phyloP scores from a whole-genome alignment of 2,113 vertebrate genomes.

The Tringa solitaria region DNA sequence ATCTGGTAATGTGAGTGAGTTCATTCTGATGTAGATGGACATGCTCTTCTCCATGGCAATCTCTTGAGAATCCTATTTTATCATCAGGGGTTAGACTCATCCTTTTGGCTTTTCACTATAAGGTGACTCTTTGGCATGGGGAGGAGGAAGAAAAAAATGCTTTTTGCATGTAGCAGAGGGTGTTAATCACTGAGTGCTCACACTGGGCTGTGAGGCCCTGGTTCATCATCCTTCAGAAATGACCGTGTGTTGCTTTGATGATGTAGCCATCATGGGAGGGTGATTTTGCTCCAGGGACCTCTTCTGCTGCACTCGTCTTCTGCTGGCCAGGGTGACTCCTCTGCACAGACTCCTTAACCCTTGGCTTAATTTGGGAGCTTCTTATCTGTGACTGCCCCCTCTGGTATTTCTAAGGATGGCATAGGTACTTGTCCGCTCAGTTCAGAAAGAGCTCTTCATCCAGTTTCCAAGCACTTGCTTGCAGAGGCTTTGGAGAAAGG shows the following conservation, averaged over 20 bases:
- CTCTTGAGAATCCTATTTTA: background rate
- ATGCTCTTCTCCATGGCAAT: background rate
- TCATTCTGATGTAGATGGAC: background rate
- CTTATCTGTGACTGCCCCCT: background rate
- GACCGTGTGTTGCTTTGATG: background rate
- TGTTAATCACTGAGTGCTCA: background rate
- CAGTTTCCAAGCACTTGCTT: background rate
- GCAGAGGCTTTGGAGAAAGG: background rate
- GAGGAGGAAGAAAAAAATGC: background rate
- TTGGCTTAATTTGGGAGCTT: background rate
- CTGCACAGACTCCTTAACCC: background rate
- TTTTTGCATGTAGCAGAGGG: background rate
- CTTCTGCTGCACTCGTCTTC: background rate
- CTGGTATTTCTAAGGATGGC: background rate
- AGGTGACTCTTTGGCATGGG: background rate
- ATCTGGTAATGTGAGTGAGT: background rate
- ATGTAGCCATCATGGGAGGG: background rate
- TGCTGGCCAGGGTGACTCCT: background rate
- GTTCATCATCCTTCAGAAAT: background rate
- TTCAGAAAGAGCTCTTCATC: background rate
- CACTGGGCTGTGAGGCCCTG: rapidly evolving
- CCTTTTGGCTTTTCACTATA: background rate
- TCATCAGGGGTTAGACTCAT: background rate
- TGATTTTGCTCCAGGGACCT: background rate
- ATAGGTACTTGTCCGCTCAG: background rate